Percentiles rank a stretch among this genome's conserved stretches.
Conservation (phyloP, 2,797 vertebrate genomes). For the Sebastes vulpes region DNA sequence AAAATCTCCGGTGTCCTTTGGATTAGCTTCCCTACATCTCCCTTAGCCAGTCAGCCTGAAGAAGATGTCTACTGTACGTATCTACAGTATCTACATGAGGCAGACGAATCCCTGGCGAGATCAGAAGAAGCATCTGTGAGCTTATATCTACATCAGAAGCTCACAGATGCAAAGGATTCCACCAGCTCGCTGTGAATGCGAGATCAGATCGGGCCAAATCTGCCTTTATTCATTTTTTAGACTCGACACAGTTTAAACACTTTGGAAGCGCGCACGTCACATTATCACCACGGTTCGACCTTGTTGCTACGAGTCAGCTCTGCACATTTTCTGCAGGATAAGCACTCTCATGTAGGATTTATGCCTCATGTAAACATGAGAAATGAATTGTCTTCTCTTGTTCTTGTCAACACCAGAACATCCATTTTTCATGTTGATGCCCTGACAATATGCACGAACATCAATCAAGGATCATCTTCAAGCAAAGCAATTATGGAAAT, state of each 20-base stretch:
- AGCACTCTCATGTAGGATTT: slow-evolving; percentile 49
- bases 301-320: neutral
- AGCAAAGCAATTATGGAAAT: neutral
- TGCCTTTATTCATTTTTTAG: slow-evolving; percentile 41
- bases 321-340: slow-evolving; percentile 14
- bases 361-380: slow-evolving; percentile 24
- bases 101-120: slow-evolving; percentile 8
- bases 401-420: slow-evolving; percentile 30
- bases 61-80: neutral
- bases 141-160: slow-evolving; percentile 10
- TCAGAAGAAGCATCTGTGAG: slow-evolving; percentile 25
- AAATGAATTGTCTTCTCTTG: slow-evolving; percentile 39
- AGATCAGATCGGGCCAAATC: neutral
- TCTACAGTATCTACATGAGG: slow-evolving; percentile 7
- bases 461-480: slow-evolving; percentile 33
- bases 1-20: neutral
- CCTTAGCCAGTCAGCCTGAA: neutral
- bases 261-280: slow-evolving; percentile 5
- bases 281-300: slow-evolving; percentile 13
- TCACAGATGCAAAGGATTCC: neutral
- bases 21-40: neutral
- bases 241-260: neutral
- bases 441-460: slow-evolving; percentile 25
- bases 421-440: slow-evolving; percentile 58
- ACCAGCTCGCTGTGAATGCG: neutral